phyloP scores from a whole-genome alignment of 2,888 invertebrate genomes.

The Physocephala rufipes region DNA sequence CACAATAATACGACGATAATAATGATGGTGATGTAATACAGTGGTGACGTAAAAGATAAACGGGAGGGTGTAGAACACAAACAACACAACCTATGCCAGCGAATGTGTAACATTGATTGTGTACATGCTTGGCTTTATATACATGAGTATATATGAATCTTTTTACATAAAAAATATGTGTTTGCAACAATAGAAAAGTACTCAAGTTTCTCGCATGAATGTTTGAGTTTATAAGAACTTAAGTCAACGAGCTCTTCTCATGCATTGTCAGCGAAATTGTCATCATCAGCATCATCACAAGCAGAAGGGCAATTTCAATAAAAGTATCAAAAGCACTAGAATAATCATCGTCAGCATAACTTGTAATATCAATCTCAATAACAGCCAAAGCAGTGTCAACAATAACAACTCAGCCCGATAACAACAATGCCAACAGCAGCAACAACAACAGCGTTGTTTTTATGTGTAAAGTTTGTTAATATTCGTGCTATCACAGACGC shows the following conservation, averaged over 20 bases:
- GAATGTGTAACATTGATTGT: no score
- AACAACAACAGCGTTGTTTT: no score
- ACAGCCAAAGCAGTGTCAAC: constrained; percentile 18
- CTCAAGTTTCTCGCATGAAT: neutral
- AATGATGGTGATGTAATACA: no score
- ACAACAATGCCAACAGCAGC: no score
- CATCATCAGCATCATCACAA: constrained; percentile 27
- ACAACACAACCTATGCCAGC: no score
- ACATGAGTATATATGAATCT: no score
- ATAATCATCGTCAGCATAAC: constrained; percentile 16
- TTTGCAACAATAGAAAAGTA: no score
- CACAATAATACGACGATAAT: no score
- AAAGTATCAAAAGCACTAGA: constrained; percentile 14
- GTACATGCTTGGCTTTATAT: neutral
- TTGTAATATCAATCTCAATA: neutral
- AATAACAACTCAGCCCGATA: neutral
- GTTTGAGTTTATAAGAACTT: constrained; percentile 32
- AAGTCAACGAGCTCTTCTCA: constrained; percentile 31
- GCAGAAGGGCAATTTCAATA: constrained; percentile 23
- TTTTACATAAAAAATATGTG: no score
- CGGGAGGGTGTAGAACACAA: no score
- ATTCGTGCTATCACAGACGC: constrained; percentile 32
- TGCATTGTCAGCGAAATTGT: constrained; percentile 26
- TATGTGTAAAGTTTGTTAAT: no score
- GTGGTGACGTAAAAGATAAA: no score